Evolutionary conservation across 2,113 vertebrate genomes (phyloP).

Genomic region (Nesospiza acunhae): DNA sequence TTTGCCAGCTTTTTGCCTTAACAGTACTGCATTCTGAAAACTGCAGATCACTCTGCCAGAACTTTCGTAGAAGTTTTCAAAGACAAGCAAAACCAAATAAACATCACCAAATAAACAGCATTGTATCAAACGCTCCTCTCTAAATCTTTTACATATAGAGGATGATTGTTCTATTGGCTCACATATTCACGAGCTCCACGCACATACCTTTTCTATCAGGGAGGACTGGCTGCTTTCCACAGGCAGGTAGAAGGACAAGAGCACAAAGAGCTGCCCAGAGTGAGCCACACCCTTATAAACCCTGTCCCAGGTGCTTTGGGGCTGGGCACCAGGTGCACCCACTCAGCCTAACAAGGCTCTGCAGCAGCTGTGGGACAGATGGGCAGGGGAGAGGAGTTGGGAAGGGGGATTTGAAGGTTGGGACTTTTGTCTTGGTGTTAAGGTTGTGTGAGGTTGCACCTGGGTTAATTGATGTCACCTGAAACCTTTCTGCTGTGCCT

Average conservation of each 20-base stretch:
- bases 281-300: not conserved
- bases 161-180: rapidly evolving
- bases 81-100: not conserved
- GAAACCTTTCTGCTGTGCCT: not conserved
- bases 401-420: not conserved
- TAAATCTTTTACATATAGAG: not conserved
- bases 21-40: not conserved
- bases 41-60: not conserved
- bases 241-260: rapidly evolving
- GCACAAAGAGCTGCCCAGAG: rapidly evolving
- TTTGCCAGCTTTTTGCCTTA: not conserved
- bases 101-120: not conserved
- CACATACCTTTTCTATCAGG: not conserved
- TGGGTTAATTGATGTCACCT: not conserved
- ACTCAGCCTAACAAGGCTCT: not conserved
- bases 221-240: not conserved
- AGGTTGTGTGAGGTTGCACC: not conserved
- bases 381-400: not conserved
- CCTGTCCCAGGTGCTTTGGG: not conserved
- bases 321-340: not conserved
- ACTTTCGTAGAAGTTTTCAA: not conserved
- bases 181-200: rapidly evolving
- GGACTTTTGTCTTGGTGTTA: not conserved
- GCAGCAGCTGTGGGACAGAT: not conserved
- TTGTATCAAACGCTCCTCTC: not conserved